phyloP scores from a whole-genome alignment of 2,797 vertebrate species.

The Melanotaenia parkinsoni region DNA sequence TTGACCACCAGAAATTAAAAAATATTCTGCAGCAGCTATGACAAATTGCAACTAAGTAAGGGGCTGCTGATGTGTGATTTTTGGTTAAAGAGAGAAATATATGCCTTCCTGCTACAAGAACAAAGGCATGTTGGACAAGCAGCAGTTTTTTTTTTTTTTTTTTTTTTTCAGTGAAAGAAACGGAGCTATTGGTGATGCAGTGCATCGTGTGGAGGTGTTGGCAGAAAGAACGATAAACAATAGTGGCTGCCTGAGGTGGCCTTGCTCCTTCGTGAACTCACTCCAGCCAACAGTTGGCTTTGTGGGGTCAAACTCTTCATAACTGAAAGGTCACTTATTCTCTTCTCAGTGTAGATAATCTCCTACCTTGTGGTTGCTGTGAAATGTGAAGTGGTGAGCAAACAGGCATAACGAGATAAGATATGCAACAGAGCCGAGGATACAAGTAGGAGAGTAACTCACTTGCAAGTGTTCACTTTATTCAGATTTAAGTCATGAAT shows the following conservation, averaged over 20 bases:
- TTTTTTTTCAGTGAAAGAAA: conserved; percentile 39
- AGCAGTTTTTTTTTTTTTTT: conserved; percentile 41
- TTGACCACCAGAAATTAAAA: not conserved
- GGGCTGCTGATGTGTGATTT: conserved; percentile 10
- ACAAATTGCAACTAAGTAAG: conserved; percentile 18
- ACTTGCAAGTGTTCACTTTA: conserved; percentile 34
- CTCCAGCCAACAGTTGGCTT: conserved; percentile 65
- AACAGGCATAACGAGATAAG: conserved; percentile 21
- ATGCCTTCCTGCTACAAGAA: conserved; percentile 26
- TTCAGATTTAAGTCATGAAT: conserved; percentile 57
- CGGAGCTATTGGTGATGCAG: conserved; percentile 47
- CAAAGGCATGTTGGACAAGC: conserved; percentile 39
- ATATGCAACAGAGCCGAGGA: conserved; percentile 37
- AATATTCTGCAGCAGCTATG: conserved; percentile 12
- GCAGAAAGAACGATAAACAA: conserved; percentile 54
- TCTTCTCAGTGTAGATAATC: conserved; percentile 26
- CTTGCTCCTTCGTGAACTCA: conserved; percentile 67
- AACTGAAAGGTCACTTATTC: conserved; percentile 60
- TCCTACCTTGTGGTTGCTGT: conserved; percentile 31
- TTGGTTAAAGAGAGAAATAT: conserved; percentile 19
- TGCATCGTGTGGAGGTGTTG: conserved; percentile 67
- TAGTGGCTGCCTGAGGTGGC: conserved; percentile 60
- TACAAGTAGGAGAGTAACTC: conserved; percentile 40
- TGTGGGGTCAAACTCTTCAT: conserved; percentile 63
- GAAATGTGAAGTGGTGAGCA: conserved; percentile 21